Conservation (phyloP, 1,140 invertebrate species). For the Apis dorsata region DNA sequence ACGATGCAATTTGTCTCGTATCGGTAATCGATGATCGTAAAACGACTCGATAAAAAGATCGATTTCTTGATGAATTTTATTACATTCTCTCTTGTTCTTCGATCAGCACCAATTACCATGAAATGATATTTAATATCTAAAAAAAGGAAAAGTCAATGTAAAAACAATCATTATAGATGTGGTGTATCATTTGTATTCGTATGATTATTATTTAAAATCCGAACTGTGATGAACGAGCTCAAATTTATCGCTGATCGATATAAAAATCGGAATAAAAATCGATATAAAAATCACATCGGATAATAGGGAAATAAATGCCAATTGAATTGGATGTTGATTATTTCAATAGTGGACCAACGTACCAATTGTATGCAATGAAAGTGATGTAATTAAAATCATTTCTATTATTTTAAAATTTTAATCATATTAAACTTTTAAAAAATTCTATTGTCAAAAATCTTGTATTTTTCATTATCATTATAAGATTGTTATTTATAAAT, state of each 20-base stretch:
- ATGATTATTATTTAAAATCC: neutral
- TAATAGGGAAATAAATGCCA: slow-evolving; percentile 25
- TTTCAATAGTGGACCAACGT: slow-evolving; percentile 37
- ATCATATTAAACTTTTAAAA: neutral
- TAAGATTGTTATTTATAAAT: neutral
- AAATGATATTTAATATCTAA: neutral
- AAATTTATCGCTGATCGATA: slow-evolving; percentile 25
- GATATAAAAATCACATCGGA: slow-evolving; percentile 5
- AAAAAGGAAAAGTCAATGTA: neutral
- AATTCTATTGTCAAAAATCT: neutral
- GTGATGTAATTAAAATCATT: neutral
- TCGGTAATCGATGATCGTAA: slow-evolving; percentile 4
- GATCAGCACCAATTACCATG: neutral
- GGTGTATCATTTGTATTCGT: neutral
- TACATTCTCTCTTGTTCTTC: neutral
- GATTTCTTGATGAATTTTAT: neutral
- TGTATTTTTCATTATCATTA: neutral
- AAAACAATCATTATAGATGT: slow-evolving; percentile 5
- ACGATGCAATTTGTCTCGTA: neutral
- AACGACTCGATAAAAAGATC: neutral
- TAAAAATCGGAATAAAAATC: neutral
- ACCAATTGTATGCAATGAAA: slow-evolving; percentile 9
- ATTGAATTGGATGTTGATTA: slow-evolving; percentile 32
- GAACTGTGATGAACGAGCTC: slow-evolving; percentile 5
- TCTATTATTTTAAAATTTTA: neutral